These are phyloP conservation scores for Hemibagrus wyckioides DNA, from an alignment of 2,113 vertebrate species.

Conservation along the genomic window DNA sequence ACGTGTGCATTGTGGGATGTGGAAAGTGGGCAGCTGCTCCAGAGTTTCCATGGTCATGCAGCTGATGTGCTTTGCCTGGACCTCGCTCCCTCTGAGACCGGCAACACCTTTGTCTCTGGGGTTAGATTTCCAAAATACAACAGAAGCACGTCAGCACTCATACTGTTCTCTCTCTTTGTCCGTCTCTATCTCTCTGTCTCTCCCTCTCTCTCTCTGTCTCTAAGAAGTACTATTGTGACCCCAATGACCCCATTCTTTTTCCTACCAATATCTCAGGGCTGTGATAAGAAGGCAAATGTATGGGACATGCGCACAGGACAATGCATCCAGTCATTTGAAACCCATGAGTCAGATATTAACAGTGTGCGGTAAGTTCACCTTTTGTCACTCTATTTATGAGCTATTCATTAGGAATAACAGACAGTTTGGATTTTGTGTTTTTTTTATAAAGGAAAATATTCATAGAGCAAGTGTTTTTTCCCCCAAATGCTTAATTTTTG, in stretches of 20 bases:
- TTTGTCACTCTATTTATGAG: background rate
- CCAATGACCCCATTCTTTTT: background rate
- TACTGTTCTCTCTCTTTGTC: conserved; percentile 12
- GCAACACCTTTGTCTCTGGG: conserved; percentile 97
- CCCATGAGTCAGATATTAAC: conserved; percentile 97
- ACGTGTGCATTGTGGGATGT: conserved; percentile 99
- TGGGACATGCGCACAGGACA: conserved; percentile 99
- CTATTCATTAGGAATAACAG: background rate
- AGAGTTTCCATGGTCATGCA: conserved; percentile 97
- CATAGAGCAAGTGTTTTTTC: too few relatives aligned
- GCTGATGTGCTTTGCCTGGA: conserved; percentile 97
- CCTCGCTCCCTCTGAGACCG: conserved; percentile 94
- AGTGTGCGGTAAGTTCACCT: conserved; percentile 86
- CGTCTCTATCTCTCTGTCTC: conserved; percentile 14
- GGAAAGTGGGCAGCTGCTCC: conserved; percentile 96
- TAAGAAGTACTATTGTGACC: conserved; percentile 1
- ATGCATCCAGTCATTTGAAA: conserved; percentile 97
- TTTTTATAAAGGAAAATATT: background rate
- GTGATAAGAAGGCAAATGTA: conserved; percentile 97
- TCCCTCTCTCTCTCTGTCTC: background rate
- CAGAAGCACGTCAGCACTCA: background rate
- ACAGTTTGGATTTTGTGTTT: background rate
- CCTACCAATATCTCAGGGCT: conserved; percentile 76
- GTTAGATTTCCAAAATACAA: conserved; percentile 69
- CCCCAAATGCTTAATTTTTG: background rate